Evolutionary conservation across 2,797 vertebrate genomes (phyloP).

Genomic region (Picus viridis): DNA sequence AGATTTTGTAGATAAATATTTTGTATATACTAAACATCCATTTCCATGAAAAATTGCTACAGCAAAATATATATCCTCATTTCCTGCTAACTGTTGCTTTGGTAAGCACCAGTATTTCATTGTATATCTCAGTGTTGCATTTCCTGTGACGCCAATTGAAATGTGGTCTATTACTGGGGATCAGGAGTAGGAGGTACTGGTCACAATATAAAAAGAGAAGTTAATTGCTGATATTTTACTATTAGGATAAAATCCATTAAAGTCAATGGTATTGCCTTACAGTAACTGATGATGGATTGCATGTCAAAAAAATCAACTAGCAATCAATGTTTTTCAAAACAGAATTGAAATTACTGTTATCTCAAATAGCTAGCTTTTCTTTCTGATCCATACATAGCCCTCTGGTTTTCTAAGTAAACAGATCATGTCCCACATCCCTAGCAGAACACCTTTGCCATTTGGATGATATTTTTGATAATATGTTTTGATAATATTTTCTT

Average conservation of each 20-base stretch:
- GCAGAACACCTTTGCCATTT: too few relatives aligned
- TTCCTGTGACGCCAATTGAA: not conserved
- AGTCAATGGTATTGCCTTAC: not conserved
- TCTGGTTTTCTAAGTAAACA: slow-evolving; percentile 23
- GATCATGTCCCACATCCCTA: too few relatives aligned
- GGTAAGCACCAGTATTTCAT: not conserved
- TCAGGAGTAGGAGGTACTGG: not conserved
- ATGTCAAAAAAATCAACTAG: not conserved
- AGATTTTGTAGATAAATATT: not conserved
- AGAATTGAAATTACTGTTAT: slow-evolving; percentile 57
- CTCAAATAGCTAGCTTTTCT: slow-evolving; percentile 52
- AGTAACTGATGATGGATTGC: not conserved
- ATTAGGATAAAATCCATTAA: not conserved
- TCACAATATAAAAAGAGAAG: not conserved
- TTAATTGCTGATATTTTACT: not conserved
- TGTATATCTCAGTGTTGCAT: not conserved
- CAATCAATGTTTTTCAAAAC: slow-evolving; percentile 5
- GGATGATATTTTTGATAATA: too few relatives aligned
- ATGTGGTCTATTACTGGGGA: not conserved
- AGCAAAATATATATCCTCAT: not conserved
- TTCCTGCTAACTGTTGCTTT: not conserved
- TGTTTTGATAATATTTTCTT: not conserved
- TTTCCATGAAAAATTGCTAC: not conserved
- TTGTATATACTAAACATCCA: not conserved
- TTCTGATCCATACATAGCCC: not conserved